Evolutionary conservation across 2,888 invertebrate species (phyloP).

Genomic region (Zaprionus lineosus): DNA sequence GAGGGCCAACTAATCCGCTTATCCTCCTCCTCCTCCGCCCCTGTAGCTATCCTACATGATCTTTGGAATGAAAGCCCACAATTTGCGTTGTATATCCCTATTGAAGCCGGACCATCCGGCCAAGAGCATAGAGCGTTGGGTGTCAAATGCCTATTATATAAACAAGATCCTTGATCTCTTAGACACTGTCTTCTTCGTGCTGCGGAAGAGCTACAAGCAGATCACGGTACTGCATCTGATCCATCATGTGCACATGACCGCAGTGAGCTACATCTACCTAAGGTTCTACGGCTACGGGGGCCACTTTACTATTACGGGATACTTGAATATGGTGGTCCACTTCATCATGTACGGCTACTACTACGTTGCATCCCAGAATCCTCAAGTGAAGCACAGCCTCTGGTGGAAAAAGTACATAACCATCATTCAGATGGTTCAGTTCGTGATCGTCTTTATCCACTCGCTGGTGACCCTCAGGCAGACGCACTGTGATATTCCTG

Average conservation of each 20-base stretch:
- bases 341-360: conserved; percentile 51
- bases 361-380: conserved; percentile 33
- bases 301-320: conserved; percentile 24
- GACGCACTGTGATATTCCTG: conserved; percentile 22
- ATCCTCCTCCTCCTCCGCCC: too few species aligned
- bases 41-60: too few species aligned
- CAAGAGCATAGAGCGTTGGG: conserved; percentile 30
- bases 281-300: conserved; percentile 47
- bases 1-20: too few species aligned
- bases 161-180: conserved; percentile 51
- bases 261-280: conserved; percentile 8
- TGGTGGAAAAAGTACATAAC: conserved; percentile 55
- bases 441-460: conserved; percentile 27
- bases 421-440: conserved; percentile 46
- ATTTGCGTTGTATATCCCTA: conserved; percentile 5
- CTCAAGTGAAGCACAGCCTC: conserved; percentile 4
- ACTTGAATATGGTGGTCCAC: conserved; percentile 39
- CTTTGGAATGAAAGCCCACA: neutral
- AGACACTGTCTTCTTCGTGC: conserved; percentile 56
- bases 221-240: conserved; percentile 47
- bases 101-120: conserved; percentile 22
- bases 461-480: conserved; percentile 26
- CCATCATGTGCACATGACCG: conserved; percentile 48
- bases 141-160: conserved; percentile 41
- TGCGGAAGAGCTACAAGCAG: conserved; percentile 53